phyloP scores from a whole-genome alignment of 2,797 vertebrate species.

The Coracias cyanogaster region DNA sequence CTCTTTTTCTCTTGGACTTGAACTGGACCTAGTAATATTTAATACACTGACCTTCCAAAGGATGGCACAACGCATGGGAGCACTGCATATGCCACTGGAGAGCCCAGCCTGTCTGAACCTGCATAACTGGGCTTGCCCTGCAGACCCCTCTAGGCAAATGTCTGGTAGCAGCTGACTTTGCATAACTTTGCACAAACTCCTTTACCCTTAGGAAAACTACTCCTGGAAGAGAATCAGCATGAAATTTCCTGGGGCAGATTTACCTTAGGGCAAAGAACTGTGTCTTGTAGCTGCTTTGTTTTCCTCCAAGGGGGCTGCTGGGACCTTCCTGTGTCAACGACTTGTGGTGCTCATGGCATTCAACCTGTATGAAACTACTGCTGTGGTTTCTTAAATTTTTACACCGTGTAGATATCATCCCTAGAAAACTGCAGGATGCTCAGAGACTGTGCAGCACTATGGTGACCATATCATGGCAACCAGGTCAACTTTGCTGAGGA shows the following conservation, averaged over 20 bases:
- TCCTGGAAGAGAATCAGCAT: background rate
- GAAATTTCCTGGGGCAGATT: conserved; percentile 24
- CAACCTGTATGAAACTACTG: background rate
- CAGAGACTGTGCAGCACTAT: background rate
- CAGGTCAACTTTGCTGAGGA: background rate
- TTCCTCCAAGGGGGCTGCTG: background rate
- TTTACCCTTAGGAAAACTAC: conserved; percentile 6
- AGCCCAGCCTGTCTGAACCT: background rate
- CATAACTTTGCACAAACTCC: conserved; percentile 4
- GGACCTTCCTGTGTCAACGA: accelerated
- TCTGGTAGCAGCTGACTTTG: conserved; percentile 30
- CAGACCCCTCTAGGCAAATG: conserved; percentile 52
- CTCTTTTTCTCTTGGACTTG: background rate
- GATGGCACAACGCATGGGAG: background rate
- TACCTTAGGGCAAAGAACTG: conserved; percentile 14
- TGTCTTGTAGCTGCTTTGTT: background rate
- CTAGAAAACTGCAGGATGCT: background rate
- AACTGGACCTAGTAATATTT: background rate
- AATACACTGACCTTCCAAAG: background rate
- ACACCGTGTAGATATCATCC: background rate
- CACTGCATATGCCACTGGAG: background rate
- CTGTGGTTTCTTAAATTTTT: background rate
- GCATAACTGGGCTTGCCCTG: background rate
- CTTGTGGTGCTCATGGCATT: background rate
- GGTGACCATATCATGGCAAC: background rate